phyloP scores from a whole-genome alignment of 1,140 invertebrate genomes.

The Araneus ventricosus region DNA sequence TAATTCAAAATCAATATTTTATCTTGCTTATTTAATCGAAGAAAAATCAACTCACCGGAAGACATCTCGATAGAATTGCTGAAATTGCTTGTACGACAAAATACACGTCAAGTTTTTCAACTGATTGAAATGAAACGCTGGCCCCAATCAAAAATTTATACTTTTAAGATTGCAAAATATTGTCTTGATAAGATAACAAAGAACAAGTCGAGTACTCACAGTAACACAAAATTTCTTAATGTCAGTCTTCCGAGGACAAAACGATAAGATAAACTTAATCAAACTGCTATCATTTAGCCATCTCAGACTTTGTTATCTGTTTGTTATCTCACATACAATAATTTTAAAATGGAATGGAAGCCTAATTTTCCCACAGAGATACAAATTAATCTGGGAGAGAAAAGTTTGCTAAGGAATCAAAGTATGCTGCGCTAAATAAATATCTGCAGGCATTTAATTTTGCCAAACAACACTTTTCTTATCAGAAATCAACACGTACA shows the following conservation, averaged over 20 bases:
- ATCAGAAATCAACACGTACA: background rate
- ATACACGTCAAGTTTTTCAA: too few relatives aligned
- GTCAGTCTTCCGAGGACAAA: slow-evolving; percentile 17
- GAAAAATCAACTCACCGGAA: background rate
- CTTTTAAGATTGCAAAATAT: background rate
- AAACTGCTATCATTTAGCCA: background rate
- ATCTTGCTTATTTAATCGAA: too few relatives aligned
- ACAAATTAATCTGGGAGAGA: background rate
- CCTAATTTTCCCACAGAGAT: background rate
- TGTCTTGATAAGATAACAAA: slow-evolving; percentile 9
- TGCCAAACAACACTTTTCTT: background rate
- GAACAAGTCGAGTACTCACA: background rate
- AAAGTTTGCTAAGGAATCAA: background rate
- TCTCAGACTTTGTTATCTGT: slow-evolving; percentile 28
- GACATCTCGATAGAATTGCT: background rate
- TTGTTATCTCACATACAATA: background rate
- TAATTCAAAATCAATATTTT: too few relatives aligned
- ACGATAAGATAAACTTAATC: slow-evolving; percentile 6
- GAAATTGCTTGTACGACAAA: too few relatives aligned
- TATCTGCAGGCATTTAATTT: background rate
- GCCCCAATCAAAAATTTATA: slow-evolving; percentile 6
- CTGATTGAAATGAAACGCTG: background rate
- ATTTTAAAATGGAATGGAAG: background rate
- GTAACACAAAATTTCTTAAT: background rate
- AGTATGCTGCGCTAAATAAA: background rate